Conservation (phyloP, 2,113 vertebrate genomes). For the Merops nubicus region DNA sequence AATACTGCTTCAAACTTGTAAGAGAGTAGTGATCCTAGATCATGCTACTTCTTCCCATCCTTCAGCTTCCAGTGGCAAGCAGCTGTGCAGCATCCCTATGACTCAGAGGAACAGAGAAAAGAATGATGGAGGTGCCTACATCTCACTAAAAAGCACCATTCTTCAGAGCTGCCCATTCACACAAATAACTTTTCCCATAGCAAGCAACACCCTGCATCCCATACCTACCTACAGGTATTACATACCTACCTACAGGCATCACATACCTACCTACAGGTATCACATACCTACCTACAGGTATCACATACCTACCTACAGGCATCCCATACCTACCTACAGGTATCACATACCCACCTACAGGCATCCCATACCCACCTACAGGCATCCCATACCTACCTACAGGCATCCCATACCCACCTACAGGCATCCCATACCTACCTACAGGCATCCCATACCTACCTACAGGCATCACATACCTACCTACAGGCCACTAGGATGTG, state of each 20-base stretch:
- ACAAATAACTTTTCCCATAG: accelerated
- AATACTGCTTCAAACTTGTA: background rate
- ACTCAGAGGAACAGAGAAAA: background rate
- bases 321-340: background rate
- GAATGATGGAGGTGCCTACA: background rate
- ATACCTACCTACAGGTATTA: too few species aligned
- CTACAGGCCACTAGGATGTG: background rate
- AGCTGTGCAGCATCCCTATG: background rate
- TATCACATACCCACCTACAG: background rate
- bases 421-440: background rate
- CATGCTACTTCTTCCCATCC: background rate
- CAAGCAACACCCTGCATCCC: background rate
- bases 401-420: background rate
- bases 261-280: background rate
- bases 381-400: background rate
- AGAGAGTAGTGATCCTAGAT: background rate
- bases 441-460: background rate
- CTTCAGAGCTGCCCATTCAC: background rate
- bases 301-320: background rate
- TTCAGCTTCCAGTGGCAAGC: background rate
- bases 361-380: background rate
- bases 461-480: background rate
- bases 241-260: background rate
- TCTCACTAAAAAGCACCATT: background rate
- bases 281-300: background rate